Percentiles rank a stretch among this genome's conserved stretches.
These are phyloP conservation scores for Pristionchus fissidentatus DNA, from an alignment of 2,888 invertebrate genomes.

Conservation along the genomic window DNA sequence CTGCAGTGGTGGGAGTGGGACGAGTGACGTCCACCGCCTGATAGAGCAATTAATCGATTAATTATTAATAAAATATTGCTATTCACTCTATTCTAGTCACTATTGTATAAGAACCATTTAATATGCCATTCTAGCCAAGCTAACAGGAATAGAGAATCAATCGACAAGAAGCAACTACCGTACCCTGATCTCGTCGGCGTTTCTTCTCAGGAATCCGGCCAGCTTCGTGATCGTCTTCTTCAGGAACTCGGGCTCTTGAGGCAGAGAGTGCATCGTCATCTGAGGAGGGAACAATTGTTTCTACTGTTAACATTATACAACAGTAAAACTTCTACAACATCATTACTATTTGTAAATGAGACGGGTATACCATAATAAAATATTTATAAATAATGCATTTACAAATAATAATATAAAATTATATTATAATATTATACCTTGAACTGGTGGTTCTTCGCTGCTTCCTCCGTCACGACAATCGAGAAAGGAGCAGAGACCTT, in stretches of 20 bases:
- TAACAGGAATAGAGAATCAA: background rate
- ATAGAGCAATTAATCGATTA: background rate
- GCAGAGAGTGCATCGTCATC: constrained; percentile 55
- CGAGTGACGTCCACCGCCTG: constrained; percentile 14
- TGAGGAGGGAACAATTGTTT: constrained; percentile 46
- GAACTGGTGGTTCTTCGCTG: constrained; percentile 54
- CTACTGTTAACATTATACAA: no score
- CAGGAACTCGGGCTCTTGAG: constrained; percentile 53
- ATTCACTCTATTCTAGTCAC: background rate
- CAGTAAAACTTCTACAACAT: no score
- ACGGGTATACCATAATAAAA: no score
- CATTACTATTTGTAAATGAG: no score
- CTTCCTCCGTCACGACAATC: constrained; percentile 49
- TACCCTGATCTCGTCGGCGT: constrained; percentile 49
- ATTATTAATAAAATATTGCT: background rate
- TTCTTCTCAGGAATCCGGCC: constrained; percentile 40
- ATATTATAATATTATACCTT: background rate
- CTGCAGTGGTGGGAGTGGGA: background rate
- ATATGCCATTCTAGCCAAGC: no score
- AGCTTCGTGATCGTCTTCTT: constrained; percentile 51
- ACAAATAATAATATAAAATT: no score
- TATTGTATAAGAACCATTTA: no score
- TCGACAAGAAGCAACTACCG: background rate
- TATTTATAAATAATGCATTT: no score
- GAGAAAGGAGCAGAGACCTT: constrained; percentile 63